phyloP scores from a whole-genome alignment of 2,797 vertebrate genomes.

The Danionella dracula region DNA sequence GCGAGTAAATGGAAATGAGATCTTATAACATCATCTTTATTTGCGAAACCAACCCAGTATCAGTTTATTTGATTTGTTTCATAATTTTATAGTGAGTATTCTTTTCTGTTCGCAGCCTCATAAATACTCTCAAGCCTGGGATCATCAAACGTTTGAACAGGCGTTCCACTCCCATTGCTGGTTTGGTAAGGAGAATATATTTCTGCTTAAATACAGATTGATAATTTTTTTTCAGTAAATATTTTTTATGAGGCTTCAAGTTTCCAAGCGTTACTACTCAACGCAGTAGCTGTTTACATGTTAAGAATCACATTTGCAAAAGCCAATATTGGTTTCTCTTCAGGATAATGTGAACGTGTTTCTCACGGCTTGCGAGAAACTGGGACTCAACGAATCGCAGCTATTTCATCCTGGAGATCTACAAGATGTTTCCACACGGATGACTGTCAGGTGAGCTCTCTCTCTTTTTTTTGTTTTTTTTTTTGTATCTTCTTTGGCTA shows the following conservation, averaged over 20 bases:
- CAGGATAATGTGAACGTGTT: slow-evolving; percentile 96
- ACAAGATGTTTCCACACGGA: slow-evolving; percentile 90
- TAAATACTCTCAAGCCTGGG: slow-evolving; percentile 91
- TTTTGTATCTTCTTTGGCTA: background rate
- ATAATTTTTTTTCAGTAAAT: background rate
- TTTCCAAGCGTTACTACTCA: background rate
- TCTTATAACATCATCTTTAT: too few species aligned
- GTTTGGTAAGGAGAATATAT: slow-evolving; percentile 79
- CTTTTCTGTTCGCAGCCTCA: slow-evolving; percentile 65
- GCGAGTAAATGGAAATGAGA: slow-evolving; percentile 83
- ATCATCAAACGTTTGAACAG: slow-evolving; percentile 85
- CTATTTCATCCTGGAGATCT: slow-evolving; percentile 94
- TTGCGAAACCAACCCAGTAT: background rate
- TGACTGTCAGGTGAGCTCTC: slow-evolving; percentile 85
- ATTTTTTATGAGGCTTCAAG: too few species aligned
- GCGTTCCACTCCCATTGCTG: slow-evolving; percentile 90
- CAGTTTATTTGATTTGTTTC: background rate
- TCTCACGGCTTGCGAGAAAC: slow-evolving; percentile 85
- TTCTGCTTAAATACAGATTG: background rate
- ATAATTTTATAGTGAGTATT: too few species aligned
- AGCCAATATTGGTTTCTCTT: too few species aligned
- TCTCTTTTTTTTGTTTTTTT: background rate
- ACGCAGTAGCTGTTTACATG: too few species aligned
- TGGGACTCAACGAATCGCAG: slow-evolving; percentile 75
- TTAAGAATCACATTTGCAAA: too few species aligned